A percentile compares a stretch with the other conserved stretches of the same genome.
phyloP scores from a whole-genome alignment of 2,888 invertebrate species.

The Ectobius pallidus region DNA sequence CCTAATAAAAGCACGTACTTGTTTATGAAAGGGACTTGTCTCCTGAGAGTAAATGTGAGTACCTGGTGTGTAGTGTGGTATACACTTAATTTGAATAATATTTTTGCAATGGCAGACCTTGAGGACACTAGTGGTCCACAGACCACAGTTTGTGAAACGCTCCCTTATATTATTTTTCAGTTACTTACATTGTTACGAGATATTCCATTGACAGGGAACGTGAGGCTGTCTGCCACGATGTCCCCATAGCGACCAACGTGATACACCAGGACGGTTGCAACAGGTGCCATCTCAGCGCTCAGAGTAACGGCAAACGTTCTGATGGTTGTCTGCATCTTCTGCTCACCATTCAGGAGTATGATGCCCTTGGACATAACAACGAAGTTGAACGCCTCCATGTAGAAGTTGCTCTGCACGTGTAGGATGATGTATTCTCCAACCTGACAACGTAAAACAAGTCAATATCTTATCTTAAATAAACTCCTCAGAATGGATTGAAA shows the following conservation, averaged over 20 bases:
- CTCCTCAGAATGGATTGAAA: too few species aligned
- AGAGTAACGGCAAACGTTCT: conserved; percentile 82
- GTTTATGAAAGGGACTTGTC: too few species aligned
- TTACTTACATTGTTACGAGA: conserved; percentile 84
- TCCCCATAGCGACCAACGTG: conserved; percentile 81
- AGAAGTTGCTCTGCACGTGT: conserved; percentile 91
- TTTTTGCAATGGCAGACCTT: too few species aligned
- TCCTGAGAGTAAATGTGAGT: too few species aligned
- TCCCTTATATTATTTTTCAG: too few species aligned
- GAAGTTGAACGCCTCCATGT: conserved; percentile 87
- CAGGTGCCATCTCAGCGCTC: conserved; percentile 91
- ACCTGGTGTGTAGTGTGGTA: too few species aligned
- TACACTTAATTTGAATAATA: too few species aligned
- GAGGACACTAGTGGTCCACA: too few species aligned
- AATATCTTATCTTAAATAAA: too few species aligned
- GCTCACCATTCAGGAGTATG: conserved; percentile 82
- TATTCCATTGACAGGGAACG: conserved; percentile 96
- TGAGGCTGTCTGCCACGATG: conserved; percentile 89
- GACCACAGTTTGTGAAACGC: too few species aligned
- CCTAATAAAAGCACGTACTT: too few species aligned
- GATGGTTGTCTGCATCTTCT: conserved; percentile 79
- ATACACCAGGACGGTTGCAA: conserved; percentile 89
- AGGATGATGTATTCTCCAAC: conserved; percentile 95
- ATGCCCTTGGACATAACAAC: conserved; percentile 92
- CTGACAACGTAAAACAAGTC: conserved; percentile 56